These are phyloP conservation scores for Augiades crinisus DNA, from an alignment of 2,888 invertebrate species.

Conservation along the genomic window DNA sequence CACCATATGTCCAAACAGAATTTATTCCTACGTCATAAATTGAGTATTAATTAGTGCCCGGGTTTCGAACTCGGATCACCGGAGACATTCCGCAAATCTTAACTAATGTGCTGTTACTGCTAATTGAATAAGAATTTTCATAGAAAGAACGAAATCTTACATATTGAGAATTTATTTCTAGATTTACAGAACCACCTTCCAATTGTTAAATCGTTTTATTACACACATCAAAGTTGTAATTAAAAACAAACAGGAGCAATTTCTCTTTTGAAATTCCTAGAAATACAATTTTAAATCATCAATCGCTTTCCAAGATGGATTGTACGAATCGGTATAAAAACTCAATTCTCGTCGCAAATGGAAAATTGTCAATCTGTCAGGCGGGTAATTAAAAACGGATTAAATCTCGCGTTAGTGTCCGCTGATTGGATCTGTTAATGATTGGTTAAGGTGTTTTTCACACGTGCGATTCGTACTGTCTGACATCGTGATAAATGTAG, in stretches of 20 bases:
- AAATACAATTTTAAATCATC: slow-evolving; percentile 16
- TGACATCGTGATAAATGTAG: too few species aligned
- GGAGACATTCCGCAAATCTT: too few species aligned
- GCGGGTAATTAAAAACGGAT: slow-evolving; percentile 27
- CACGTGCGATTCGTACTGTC: slow-evolving; percentile 17
- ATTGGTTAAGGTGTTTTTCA: slow-evolving; percentile 4
- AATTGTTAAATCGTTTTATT: too few species aligned
- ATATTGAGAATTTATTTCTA: too few species aligned
- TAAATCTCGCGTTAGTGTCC: slow-evolving; percentile 24
- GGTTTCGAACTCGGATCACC: too few species aligned
- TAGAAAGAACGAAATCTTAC: too few species aligned
- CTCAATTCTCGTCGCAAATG: slow-evolving; percentile 23
- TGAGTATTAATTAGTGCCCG: too few species aligned
- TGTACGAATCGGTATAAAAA: slow-evolving; percentile 16
- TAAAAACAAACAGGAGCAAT: not conserved
- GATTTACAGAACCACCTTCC: too few species aligned
- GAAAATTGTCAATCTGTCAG: slow-evolving; percentile 27
- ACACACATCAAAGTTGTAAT: slow-evolving; percentile 6
- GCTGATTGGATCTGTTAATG: slow-evolving; percentile 22
- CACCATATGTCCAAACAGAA: too few species aligned
- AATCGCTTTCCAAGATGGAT: slow-evolving; percentile 14
- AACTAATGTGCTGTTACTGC: too few species aligned
- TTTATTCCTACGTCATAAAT: too few species aligned
- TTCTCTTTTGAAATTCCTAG: slow-evolving; percentile 2
- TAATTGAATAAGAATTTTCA: too few species aligned